Percentiles rank a stretch among this genome's conserved stretches.
Evolutionary conservation across 2,797 vertebrate species (phyloP).

Genomic region (Sebastes trivittatus): DNA sequence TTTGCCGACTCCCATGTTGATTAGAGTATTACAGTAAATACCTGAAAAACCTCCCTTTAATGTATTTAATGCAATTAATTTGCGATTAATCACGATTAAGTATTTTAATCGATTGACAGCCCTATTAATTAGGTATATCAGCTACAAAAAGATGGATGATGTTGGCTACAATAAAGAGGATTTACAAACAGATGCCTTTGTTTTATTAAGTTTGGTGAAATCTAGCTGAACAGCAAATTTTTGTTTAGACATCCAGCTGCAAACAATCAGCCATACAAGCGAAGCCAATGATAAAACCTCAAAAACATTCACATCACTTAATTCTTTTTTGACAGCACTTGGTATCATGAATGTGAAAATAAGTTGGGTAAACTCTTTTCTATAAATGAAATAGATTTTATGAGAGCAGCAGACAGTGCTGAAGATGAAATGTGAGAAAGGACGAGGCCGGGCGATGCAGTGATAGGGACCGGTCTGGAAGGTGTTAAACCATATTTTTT

Average conservation of each 20-base stretch:
- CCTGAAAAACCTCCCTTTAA: too few species aligned
- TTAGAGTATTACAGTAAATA: too few species aligned
- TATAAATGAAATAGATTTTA: neutral
- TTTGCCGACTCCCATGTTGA: too few species aligned
- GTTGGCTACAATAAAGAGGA: neutral
- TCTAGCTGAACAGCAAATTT: neutral
- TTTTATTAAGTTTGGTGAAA: neutral
- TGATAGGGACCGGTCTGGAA: constrained; percentile 37
- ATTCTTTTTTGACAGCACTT: neutral
- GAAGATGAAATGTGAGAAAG: constrained; percentile 7
- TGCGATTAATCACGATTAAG: too few species aligned
- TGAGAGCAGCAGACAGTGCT: neutral
- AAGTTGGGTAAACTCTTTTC: neutral
- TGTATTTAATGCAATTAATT: too few species aligned
- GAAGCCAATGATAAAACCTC: neutral
- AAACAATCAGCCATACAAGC: neutral
- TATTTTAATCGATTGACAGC: too few species aligned
- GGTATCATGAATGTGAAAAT: neutral
- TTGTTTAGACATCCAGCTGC: neutral
- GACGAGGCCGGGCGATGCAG: neutral
- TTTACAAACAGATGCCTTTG: neutral
- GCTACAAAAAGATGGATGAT: neutral
- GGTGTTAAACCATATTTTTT: constrained; percentile 67
- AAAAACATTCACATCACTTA: neutral
- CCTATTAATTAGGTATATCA: neutral